A percentile compares a stretch with the other conserved stretches of the same genome.
These are phyloP conservation scores for Cladorhizidae sp. DNA, from an alignment of 37 sponge, comb jelly and placozoan genomes.

Conservation along the genomic window DNA sequence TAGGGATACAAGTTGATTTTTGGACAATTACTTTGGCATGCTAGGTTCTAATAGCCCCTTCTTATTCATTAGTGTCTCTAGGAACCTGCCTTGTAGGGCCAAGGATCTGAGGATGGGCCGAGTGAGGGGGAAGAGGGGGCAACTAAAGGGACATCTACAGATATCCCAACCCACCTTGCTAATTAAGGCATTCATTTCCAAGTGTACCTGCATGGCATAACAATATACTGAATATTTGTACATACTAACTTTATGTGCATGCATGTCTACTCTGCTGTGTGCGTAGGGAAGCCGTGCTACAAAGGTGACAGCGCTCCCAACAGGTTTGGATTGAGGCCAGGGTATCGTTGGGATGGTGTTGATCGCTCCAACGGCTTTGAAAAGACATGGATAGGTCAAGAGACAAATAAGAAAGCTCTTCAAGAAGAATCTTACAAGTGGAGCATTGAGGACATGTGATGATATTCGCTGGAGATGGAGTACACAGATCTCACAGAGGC, in stretches of 20 bases:
- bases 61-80: no score
- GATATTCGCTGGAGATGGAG: no score
- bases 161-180: no score
- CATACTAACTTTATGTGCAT: not conserved
- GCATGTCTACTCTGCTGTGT: not conserved
- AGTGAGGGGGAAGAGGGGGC: no score
- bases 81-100: no score
- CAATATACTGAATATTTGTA: not conserved
- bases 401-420: conserved; percentile 69
- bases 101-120: no score
- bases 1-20: no score
- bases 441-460: conserved; percentile 97
- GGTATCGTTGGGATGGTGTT: conserved; percentile 97
- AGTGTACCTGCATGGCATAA: not conserved
- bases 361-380: conserved; percentile 97
- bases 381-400: conserved; percentile 60
- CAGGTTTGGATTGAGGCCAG: conserved; percentile 89
- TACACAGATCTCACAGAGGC: no score
- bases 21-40: no score
- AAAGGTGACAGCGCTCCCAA: conserved; percentile 84
- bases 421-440: conserved; percentile 87
- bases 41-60: no score
- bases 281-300: conserved; percentile 69
- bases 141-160: no score
- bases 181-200: no score